phyloP scores from a whole-genome alignment of 2,797 vertebrate genomes.

The Microctenopoma stevenorrisi region DNA sequence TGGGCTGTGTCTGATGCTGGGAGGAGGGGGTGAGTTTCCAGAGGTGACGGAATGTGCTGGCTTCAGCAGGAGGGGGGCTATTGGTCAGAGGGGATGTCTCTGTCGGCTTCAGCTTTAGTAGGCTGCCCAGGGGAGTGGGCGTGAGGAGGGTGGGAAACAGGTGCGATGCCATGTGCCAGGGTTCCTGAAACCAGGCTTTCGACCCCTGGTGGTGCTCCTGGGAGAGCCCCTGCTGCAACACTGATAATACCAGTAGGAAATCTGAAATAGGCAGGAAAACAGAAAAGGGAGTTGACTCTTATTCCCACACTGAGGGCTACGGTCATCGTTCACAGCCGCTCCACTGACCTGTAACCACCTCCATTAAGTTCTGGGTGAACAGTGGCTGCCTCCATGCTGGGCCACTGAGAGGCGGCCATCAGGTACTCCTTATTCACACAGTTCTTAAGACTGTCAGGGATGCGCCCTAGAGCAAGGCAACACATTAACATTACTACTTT shows the following conservation, averaged over 20 bases:
- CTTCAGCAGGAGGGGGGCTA: conserved; percentile 81
- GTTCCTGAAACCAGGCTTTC: conserved; percentile 90
- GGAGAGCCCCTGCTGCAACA: conserved; percentile 88
- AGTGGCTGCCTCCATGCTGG: conserved; percentile 89
- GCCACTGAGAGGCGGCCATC: conserved; percentile 93
- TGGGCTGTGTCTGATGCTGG: conserved; percentile 64
- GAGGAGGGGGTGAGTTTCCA: conserved; percentile 69
- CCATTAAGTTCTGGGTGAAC: conserved; percentile 94
- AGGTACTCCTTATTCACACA: conserved; percentile 97
- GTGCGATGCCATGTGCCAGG: conserved; percentile 87
- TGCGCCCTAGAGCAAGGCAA: conserved; percentile 83
- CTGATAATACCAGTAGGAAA: conserved; percentile 91
- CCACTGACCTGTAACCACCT: conserved; percentile 89
- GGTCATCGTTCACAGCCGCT: background rate
- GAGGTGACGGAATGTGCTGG: conserved; percentile 86
- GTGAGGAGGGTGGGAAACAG: conserved; percentile 89
- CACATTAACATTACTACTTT: background rate
- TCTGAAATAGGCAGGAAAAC: conserved; percentile 72
- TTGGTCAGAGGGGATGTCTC: conserved; percentile 96
- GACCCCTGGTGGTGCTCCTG: conserved; percentile 85
- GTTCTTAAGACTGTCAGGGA: conserved; percentile 94
- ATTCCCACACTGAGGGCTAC: background rate
- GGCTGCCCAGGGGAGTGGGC: conserved; percentile 92
- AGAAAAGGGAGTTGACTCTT: background rate
- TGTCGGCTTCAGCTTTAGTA: conserved; percentile 93